Evolutionary conservation across 2,797 vertebrate species (phyloP), one percentile per base, ranked within the genome.

Genomic region (Diplodus sargus): DNA sequence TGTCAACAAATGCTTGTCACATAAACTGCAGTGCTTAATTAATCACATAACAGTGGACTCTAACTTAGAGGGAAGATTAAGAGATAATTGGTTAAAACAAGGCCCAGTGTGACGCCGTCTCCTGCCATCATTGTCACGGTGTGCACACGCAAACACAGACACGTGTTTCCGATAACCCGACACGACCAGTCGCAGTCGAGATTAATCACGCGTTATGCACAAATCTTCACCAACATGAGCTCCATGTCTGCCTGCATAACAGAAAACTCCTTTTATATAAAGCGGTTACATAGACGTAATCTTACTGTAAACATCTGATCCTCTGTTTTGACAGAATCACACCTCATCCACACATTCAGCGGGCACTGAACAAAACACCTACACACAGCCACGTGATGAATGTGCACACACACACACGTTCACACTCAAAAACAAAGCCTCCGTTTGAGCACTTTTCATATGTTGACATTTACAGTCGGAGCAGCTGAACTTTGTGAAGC

Each of bases 381-480:
- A 60, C 17, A 25, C 22, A 6, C 57, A 73, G 57, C 43, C 48
- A 53, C 12, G 7, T 54, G 56, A 62, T 59, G 34, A 53, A 63
- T 64, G 30, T 57, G 16, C 43, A 22, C 20, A 4, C 34, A 68
- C 59, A 68, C 34, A 68, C 56, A 68, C 39, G 69, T 7, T 43
- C 58, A 23, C 39, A 51, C 13, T 60, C 16, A 69, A 48, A 83
- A 79, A 77, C 70, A 83, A 76, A 76, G 42, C 20, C 13, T 76
- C n/a, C 70, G 47, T 73, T 69, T 4, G 9, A 49, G 30, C 67
- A 18, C 53, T 76, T 81, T 79, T 54, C 53, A 61, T 48, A 81
- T 86, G 79, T 78, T 90, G 86, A 85, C 86, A 91, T 91, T 91
- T 82, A 59, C 70, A 70, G 58, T 60, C 23, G 69, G 77, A 73